These are phyloP conservation scores for Neomonachus schauinslandi DNA, from an alignment of 2,113 vertebrate genomes.

Conservation along the genomic window DNA sequence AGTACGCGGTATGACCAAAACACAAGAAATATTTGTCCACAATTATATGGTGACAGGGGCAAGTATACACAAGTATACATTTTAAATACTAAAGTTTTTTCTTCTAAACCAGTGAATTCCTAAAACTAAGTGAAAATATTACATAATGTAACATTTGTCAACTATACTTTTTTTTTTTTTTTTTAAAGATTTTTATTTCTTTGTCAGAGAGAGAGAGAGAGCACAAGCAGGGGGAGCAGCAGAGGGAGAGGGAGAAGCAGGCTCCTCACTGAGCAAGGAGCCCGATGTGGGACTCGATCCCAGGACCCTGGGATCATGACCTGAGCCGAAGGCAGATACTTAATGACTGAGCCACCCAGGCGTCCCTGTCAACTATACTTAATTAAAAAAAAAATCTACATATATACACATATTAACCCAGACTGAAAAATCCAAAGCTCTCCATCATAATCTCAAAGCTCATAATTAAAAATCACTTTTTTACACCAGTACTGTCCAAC, in stretches of 20 bases:
- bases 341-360: too few relatives aligned
- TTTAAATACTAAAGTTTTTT: conserved; percentile 31
- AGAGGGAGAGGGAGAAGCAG: too few relatives aligned
- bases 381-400: neutral
- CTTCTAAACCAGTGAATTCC: neutral
- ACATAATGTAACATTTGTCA: neutral
- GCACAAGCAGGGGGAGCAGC: too few relatives aligned
- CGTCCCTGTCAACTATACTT: neutral
- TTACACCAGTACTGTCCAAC: neutral
- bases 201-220: too few relatives aligned
- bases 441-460: neutral
- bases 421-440: neutral
- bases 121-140: neutral
- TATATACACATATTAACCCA: neutral
- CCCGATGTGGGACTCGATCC: too few relatives aligned
- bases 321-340: too few relatives aligned
- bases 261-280: too few relatives aligned
- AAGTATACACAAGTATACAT: neutral
- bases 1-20: neutral
- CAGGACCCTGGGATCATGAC: too few relatives aligned
- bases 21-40: neutral
- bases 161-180: too few relatives aligned
- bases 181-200: too few relatives aligned
- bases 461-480: conserved; percentile 19
- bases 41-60: neutral